Conservation (phyloP, 1,140 invertebrate genomes). For the Platorchestia sp. region DNA sequence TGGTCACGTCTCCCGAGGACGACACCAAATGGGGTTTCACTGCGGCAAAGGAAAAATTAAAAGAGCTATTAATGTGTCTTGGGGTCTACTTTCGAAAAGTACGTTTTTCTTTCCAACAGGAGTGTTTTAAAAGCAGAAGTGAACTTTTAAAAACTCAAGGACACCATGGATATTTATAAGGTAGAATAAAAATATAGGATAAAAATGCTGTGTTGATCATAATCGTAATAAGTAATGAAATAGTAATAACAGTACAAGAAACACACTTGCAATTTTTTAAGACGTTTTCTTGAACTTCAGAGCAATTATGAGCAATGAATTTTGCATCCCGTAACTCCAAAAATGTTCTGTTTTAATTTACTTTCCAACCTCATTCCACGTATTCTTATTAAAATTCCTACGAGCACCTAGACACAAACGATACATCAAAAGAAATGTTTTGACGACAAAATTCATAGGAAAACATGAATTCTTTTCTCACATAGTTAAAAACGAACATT, state of each 20-base stretch:
- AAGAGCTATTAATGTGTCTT: not conserved
- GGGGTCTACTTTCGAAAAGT: not conserved
- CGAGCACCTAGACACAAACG: not conserved
- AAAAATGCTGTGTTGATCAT: no score
- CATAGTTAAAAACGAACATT: no score
- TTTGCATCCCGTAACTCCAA: not conserved
- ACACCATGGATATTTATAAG: not conserved
- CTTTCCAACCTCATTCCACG: not conserved
- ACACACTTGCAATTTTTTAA: not conserved
- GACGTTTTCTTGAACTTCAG: not conserved
- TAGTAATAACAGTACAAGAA: not conserved
- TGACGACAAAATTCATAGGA: no score
- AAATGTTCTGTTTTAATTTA: not conserved
- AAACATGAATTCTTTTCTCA: no score
- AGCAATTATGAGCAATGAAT: not conserved
- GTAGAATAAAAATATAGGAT: not conserved
- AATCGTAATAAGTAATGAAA: no score
- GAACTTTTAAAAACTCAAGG: not conserved
- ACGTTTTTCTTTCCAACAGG: not conserved
- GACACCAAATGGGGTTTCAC: slow-evolving; percentile 67
- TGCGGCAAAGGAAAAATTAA: slow-evolving; percentile 24
- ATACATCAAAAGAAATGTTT: not conserved
- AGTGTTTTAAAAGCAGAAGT: no score
- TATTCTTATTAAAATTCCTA: not conserved
- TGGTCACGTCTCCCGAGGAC: slow-evolving; percentile 74